Base-by-base conservation (phyloP, 1,140 invertebrate genomes). In the Dendrolimus kikuchii region DNA sequence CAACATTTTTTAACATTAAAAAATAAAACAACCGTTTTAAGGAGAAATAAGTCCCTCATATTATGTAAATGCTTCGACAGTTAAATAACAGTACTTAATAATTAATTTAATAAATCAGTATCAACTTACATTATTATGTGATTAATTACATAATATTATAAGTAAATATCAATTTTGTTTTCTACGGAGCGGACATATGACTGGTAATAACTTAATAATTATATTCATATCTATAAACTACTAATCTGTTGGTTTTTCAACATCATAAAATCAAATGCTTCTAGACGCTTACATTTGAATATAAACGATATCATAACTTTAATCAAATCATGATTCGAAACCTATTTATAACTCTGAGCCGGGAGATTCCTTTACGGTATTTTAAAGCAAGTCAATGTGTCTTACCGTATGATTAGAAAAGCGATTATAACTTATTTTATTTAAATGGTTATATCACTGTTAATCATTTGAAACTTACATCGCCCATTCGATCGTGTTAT, bases 301-400 rank as follows among this genome's bases (percentile, higher is more conserved):
- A 57, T 53, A 60, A 64, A 64, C 57, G 54, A 59, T 41, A 58
- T 60, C 46, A 55, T 62, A 62, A 62, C 53, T 58, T 43, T n/a
- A 46, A 59, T 60, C 46, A 46, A 60, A 57, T 48, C 55, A 52
- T 48, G 48, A 41, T 43, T 59, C 36, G 44, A 47, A 45, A 41
- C 55, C 52, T 51, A 53, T 47, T 39, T 46, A 57, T 43, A 23
- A 53, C 50, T 54, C 41, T 49, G 53, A 54, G 41, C 47, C 49
- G 55, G 53, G 49, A 53, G 51, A 64, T 59, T 60, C 54, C 61
- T 67, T 63, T 67, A 66, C 52, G 62, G 62, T 64, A 58, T 57
- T 61, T 55, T 55, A 53, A 59, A 57, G 57, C 51, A 51, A 64
- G 57, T 65, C 59, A 23, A 23, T 23, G 23, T 23, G 23, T 23